Evolutionary conservation across 1,140 invertebrate genomes (phyloP), one percentile per base, ranked within the genome.

Genomic region (Piezodorus guildinii): DNA sequence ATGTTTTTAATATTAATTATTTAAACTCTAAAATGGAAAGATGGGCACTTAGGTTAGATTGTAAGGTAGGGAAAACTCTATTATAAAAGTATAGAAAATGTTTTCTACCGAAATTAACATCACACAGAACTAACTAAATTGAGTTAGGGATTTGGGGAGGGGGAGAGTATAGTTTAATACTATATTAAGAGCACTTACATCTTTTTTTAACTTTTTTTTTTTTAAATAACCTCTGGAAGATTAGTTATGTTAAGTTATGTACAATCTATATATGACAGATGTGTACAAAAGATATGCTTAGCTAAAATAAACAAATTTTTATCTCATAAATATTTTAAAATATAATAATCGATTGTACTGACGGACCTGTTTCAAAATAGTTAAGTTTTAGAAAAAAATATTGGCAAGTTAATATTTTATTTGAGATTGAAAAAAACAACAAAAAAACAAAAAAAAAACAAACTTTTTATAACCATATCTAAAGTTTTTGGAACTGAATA

Each of bases 111-210:
- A 56, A 56, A 56, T 56, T 56, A 56, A 56, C 6, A 39, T 39
- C 6, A 39, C 34, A 39, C 12, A 12, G 27, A 30, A 30, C 27
- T 39, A 39, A 39, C 9, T 16, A 56, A 25, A 23, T 21, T 25
- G 12, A 60, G 34, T 16, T 23, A 60, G 34, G 30, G 10, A 21
- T 19, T 30, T 30, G 27, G 8, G 27, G 23, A 30, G 46, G 49
- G 17, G 23, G 27, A 23, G 30, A 17, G 3, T 30, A 10, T 10
- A 10, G 34, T 52, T 30, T 62, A 62, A 27, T 52, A 51, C 62
- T 62, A 62, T 34, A 62, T 62, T 62, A 62, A 62, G 62, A 62
- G 62, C 62, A 62, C 62, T 62, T 62, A 62, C 10, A 52, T 52
- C 51, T 52, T 54, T 54, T 44, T 34, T 39, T 52, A 17, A 19